Evolutionary conservation across 2,797 vertebrate species (phyloP).

Genomic region (Melopsittacus undulatus): DNA sequence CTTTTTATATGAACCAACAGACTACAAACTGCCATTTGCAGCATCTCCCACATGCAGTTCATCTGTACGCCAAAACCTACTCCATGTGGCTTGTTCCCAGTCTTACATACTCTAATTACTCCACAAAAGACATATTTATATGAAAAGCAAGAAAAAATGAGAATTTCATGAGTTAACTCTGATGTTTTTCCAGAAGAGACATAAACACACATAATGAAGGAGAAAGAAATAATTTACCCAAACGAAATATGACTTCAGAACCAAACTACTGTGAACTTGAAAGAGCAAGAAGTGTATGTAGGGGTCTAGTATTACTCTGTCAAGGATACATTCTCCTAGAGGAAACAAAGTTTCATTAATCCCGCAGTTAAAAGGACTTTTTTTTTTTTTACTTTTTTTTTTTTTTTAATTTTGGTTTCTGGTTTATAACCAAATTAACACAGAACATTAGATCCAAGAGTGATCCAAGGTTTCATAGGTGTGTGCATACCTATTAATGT

Average conservation of each 20-base stretch:
- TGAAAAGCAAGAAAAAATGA: not conserved
- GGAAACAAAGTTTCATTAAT: not conserved
- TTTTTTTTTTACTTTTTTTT: not conserved
- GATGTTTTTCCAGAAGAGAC: not conserved
- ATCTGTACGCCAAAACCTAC: not conserved
- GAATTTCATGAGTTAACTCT: not conserved
- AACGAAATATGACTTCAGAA: not conserved
- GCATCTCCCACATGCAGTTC: not conserved
- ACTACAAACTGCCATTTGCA: not conserved
- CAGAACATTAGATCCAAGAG: not conserved
- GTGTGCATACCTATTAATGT: not conserved
- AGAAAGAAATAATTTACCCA: not conserved
- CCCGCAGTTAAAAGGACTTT: not conserved
- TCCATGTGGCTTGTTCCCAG: not conserved
- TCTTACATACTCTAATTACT: not conserved
- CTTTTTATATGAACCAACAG: not conserved
- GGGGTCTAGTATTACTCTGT: not conserved
- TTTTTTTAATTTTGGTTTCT: not conserved
- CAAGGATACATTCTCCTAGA: not conserved
- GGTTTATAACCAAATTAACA: not conserved
- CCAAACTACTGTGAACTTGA: not conserved
- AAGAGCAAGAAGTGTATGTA: not conserved
- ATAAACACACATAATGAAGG: not conserved
- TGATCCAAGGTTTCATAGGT: not conserved
- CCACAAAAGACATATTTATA: not conserved